Evolutionary conservation across 2,797 vertebrate genomes (phyloP).

Genomic region (Sylvilagus floridanus): DNA sequence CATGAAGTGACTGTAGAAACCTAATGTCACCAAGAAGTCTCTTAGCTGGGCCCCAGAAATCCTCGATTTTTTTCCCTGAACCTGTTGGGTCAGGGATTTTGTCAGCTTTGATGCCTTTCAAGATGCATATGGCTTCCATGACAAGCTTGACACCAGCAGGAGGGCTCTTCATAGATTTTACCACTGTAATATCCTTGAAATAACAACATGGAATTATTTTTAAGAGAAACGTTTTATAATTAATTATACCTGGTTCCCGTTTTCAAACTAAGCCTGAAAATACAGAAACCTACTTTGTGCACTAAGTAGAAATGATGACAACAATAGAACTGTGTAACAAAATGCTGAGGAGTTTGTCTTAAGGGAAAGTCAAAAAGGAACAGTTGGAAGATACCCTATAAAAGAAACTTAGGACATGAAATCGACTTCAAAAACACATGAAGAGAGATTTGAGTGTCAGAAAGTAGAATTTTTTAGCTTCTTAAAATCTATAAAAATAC

Average conservation of each 20-base stretch:
- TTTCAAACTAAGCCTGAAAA: not conserved
- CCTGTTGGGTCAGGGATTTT: slow-evolving; percentile 93
- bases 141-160: slow-evolving; percentile 94
- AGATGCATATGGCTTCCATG: slow-evolving; percentile 96
- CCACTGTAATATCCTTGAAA: slow-evolving; percentile 94
- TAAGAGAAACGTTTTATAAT: not conserved
- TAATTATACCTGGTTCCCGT: not conserved
- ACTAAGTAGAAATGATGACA: not conserved
- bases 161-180: slow-evolving; percentile 97
- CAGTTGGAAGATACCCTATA: not conserved
- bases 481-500: not conserved
- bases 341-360: not conserved
- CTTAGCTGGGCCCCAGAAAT: slow-evolving; percentile 96
- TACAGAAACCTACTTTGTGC: not conserved
- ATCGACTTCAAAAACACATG: not conserved
- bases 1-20: slow-evolving; percentile 95
- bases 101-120: slow-evolving; percentile 95
- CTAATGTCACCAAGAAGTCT: slow-evolving; percentile 94
- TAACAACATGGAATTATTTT: not conserved
- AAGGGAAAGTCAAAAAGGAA: not conserved
- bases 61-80: slow-evolving; percentile 93
- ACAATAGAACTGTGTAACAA: not conserved
- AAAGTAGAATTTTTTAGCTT: not conserved
- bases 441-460: not conserved
- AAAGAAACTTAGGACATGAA: not conserved